Evolutionary conservation across 2,113 vertebrate genomes (phyloP).

Genomic region (Actenoides hombroni): DNA sequence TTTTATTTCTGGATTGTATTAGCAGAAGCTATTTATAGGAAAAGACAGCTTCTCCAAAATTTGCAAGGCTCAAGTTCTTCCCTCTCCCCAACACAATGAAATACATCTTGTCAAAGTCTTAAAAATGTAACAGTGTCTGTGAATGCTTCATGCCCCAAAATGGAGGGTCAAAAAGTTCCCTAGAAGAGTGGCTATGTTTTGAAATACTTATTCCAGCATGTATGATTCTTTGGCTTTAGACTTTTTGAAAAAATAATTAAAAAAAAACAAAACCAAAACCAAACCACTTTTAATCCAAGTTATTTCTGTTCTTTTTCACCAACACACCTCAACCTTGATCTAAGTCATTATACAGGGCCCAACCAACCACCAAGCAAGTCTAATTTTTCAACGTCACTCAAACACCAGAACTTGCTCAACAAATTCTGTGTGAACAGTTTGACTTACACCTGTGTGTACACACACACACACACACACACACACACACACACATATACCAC

Average conservation of each 20-base stretch:
- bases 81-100: neutral
- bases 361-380: neutral
- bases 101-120: neutral
- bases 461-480: rapidly evolving
- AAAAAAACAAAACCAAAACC: neutral
- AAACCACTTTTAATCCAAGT: neutral
- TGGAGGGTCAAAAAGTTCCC: neutral
- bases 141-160: neutral
- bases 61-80: neutral
- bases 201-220: neutral
- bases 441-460: rapidly evolving
- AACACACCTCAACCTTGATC: neutral
- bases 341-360: rapidly evolving
- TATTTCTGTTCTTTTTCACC: neutral
- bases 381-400: neutral
- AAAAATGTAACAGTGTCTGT: neutral
- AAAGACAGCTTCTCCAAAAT: neutral
- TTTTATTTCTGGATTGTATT: neutral
- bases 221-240: neutral
- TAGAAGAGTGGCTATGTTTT: neutral
- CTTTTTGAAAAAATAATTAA: neutral
- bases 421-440: neutral
- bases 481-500: rapidly evolving
- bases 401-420: neutral
- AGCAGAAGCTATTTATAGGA: neutral